phyloP scores from a whole-genome alignment of 2,888 invertebrate species.

The Cantharis flavilabris region DNA sequence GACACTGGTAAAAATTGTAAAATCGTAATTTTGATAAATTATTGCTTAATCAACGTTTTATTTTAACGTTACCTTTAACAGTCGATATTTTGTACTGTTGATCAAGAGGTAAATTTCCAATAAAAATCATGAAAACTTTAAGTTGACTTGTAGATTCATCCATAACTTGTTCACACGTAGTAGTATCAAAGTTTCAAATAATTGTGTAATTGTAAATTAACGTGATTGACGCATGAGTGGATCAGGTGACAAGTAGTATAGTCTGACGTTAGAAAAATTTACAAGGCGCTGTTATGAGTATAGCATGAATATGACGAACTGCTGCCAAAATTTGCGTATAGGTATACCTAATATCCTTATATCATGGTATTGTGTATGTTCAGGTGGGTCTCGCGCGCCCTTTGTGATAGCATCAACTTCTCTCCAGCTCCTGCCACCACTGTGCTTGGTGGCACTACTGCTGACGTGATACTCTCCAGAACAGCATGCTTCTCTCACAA shows the following conservation, averaged over 20 bases:
- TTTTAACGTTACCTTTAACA: neutral
- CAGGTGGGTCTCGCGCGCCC: constrained; percentile 50
- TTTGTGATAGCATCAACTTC: constrained; percentile 36
- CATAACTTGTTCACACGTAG: neutral
- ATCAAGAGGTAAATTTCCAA: neutral
- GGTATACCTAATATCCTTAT: neutral
- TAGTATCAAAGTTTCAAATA: neutral
- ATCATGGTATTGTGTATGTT: constrained; percentile 33
- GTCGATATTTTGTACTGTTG: neutral
- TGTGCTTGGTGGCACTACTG: constrained; percentile 49
- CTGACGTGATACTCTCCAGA: constrained; percentile 48
- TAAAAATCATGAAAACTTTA: neutral
- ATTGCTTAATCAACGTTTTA: too few relatives aligned
- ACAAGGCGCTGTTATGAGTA: neutral
- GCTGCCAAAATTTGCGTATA: neutral
- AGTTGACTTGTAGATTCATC: neutral
- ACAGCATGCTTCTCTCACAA: constrained; percentile 46
- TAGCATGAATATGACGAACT: neutral
- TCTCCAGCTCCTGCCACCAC: constrained; percentile 49
- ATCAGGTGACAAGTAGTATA: neutral
- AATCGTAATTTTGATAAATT: neutral
- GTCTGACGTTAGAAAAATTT: neutral
- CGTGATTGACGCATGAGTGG: neutral
- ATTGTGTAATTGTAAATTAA: neutral
- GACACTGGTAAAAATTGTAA: neutral